Conservation (phyloP, 2,888 invertebrate species). For the Caenorhabditis sp. region DNA sequence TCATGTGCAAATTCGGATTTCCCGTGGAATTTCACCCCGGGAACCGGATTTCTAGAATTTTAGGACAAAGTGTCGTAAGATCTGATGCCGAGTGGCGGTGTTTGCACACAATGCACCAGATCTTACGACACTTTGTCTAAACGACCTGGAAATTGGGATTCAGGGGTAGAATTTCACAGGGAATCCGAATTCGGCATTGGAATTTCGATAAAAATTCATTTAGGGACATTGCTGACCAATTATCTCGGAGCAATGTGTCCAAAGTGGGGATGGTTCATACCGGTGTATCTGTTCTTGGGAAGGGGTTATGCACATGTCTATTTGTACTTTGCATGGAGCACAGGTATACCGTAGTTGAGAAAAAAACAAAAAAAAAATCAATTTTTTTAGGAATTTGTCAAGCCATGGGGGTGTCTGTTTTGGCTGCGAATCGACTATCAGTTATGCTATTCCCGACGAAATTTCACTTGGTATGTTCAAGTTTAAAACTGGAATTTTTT, state of each 20-base stretch:
- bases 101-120: too few relatives aligned
- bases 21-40: too few relatives aligned
- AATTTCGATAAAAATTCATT: background rate
- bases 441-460: constrained; percentile 49
- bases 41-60: background rate
- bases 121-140: too few relatives aligned
- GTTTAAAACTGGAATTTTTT: too few relatives aligned
- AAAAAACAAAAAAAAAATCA: background rate
- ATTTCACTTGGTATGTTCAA: constrained; percentile 39
- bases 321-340: constrained; percentile 56
- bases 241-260: constrained; percentile 57
- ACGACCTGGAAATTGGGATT: too few relatives aligned
- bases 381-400: constrained; percentile 40
- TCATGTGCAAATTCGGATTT: background rate
- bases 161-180: background rate
- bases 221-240: constrained; percentile 51
- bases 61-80: background rate
- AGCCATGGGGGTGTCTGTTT: constrained; percentile 47
- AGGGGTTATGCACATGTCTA: constrained; percentile 40
- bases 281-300: constrained; percentile 45
- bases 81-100: background rate
- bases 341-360: constrained; percentile 8
- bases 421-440: constrained; percentile 48
- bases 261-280: constrained; percentile 47
- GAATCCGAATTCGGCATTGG: background rate